Conservation (phyloP, 2,797 vertebrate species). For the Mormyrus proboscirostris region DNA sequence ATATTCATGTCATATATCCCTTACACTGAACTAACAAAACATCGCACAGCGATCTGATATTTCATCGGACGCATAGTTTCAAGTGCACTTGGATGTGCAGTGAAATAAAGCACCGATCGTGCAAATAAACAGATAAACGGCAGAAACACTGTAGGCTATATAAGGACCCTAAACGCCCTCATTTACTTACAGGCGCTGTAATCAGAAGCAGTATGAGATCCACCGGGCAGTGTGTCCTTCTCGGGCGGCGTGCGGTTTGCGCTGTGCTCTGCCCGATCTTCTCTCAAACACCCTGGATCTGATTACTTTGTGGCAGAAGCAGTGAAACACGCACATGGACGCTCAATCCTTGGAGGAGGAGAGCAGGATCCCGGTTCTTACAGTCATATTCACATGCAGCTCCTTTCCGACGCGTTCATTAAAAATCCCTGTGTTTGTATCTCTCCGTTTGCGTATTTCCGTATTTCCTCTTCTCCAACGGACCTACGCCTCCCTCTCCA, state of each 20-base stretch:
- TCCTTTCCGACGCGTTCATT: conserved; percentile 32
- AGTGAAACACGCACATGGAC: conserved; percentile 5
- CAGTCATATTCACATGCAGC: conserved; percentile 21
- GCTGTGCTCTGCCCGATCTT: conserved; percentile 15
- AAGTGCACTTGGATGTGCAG: not conserved
- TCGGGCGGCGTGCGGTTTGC: not conserved
- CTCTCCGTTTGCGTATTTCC: conserved; percentile 27
- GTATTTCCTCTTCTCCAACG: not conserved
- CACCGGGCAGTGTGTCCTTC: not conserved
- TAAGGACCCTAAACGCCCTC: not conserved
- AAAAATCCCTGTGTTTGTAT: conserved; percentile 29
- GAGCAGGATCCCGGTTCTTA: not conserved
- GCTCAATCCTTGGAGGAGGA: not conserved
- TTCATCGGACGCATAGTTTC: not conserved
- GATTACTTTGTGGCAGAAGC: conserved; percentile 28
- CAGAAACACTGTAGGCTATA: not conserved
- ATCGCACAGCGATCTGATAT: not conserved
- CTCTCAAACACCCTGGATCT: conserved; percentile 9
- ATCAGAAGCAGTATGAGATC: not conserved
- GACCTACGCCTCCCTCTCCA: conserved; percentile 26
- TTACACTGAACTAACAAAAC: not conserved
- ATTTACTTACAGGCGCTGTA: not conserved
- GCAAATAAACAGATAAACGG: not conserved
- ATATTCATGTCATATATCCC: not conserved
- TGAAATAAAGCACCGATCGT: not conserved